These are phyloP conservation scores for Drosophila falleni DNA, from an alignment of 2,888 invertebrate species.

Conservation along the genomic window DNA sequence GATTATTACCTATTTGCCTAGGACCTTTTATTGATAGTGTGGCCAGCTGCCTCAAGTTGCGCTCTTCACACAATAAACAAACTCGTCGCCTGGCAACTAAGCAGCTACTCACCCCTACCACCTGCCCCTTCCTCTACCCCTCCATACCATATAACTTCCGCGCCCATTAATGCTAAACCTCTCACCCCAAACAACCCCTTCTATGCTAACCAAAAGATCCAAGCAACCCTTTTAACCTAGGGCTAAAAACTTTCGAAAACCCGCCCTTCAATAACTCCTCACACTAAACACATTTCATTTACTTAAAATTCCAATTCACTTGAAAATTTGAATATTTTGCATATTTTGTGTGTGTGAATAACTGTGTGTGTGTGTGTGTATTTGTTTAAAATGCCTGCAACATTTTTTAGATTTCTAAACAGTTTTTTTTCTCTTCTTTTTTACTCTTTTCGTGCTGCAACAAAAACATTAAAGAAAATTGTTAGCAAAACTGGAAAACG, in stretches of 20 bases:
- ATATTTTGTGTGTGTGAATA: constrained; percentile 58
- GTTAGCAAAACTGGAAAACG: constrained; percentile 49
- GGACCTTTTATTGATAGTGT: constrained; percentile 40
- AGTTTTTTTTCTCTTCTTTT: constrained; percentile 22
- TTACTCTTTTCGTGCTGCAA: constrained; percentile 11
- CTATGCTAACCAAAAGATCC: background rate
- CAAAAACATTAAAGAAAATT: constrained; percentile 58
- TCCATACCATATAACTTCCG: constrained; percentile 14
- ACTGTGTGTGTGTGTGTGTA: constrained; percentile 11
- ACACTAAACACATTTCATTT: constrained; percentile 71
- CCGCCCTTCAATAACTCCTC: constrained; percentile 54
- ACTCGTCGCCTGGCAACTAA: constrained; percentile 59
- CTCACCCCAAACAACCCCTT: background rate
- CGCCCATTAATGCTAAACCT: constrained; percentile 43
- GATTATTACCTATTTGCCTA: constrained; percentile 27
- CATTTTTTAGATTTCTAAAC: constrained; percentile 60
- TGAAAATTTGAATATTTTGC: constrained; percentile 79
- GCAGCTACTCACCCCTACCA: constrained; percentile 41
- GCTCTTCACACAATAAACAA: constrained; percentile 43
- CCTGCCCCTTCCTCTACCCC: no score
- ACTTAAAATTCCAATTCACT: constrained; percentile 79
- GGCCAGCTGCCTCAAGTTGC: constrained; percentile 24
- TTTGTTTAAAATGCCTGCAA: constrained; percentile 52
- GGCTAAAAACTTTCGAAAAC: constrained; percentile 23
- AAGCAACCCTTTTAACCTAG: constrained; percentile 44